These are phyloP conservation scores for Heliconius charithonia DNA, from an alignment of 2,888 invertebrate genomes.

Conservation along the genomic window DNA sequence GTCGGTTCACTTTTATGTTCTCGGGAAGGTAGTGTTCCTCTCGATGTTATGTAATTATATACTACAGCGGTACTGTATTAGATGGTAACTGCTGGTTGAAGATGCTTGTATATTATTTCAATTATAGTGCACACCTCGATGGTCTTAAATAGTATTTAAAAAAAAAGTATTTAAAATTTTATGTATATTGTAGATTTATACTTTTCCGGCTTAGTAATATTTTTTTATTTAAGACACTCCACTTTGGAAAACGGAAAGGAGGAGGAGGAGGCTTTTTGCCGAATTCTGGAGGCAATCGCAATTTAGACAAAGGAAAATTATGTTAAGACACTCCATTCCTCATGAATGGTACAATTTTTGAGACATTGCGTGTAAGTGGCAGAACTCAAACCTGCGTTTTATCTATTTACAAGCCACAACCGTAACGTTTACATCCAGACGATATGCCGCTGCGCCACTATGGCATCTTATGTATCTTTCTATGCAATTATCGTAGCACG, in stretches of 20 bases:
- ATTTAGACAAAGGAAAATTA: neutral
- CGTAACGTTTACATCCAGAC: neutral
- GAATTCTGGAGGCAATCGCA: too few relatives aligned
- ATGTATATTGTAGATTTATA: too few relatives aligned
- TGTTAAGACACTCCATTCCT: neutral
- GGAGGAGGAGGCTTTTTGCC: too few relatives aligned
- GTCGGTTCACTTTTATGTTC: conserved; percentile 25
- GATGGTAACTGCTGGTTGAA: neutral
- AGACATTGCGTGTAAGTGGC: neutral
- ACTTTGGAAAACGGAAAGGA: too few relatives aligned
- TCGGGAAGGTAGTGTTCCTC: conserved; percentile 11
- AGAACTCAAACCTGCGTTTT: neutral
- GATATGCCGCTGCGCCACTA: neutral
- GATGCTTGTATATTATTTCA: conserved; percentile 8
- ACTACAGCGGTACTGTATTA: neutral
- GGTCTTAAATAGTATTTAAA: neutral
- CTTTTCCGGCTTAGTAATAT: too few relatives aligned
- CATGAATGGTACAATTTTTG: neutral
- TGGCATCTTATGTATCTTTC: neutral
- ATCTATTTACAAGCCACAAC: neutral
- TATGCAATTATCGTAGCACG: neutral
- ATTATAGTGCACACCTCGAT: neutral
- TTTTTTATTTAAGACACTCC: too few relatives aligned
- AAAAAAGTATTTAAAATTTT: neutral
- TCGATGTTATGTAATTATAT: conserved; percentile 14